Evolutionary conservation across 1,140 invertebrate genomes (phyloP).

Genomic region (Eupristina koningsbergeri): DNA sequence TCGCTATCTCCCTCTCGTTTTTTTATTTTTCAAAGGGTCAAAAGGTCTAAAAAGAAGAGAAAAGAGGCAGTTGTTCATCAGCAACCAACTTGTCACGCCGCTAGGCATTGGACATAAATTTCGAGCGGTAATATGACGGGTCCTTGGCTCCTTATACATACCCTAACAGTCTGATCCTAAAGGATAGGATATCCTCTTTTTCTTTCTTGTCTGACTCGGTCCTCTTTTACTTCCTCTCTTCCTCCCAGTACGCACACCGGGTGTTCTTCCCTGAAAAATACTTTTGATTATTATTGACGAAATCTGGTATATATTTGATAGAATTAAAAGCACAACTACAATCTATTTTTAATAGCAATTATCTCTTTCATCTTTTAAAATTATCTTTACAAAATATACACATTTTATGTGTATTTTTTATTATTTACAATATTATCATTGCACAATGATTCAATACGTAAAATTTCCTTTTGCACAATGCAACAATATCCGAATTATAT

Average conservation of each 20-base stretch:
- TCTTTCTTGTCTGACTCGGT: too few relatives aligned
- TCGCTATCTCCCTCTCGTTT: not conserved
- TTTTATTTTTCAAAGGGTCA: not conserved
- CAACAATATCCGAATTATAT: too few relatives aligned
- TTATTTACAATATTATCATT: too few relatives aligned
- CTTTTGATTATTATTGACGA: conserved; percentile 27
- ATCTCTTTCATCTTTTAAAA: not conserved
- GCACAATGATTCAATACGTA: too few relatives aligned
- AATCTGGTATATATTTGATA: not conserved
- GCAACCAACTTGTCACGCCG: conserved; percentile 73
- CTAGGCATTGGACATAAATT: conserved; percentile 74
- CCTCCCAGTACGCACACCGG: conserved; percentile 58
- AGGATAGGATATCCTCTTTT: not conserved
- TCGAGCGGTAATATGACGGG: conserved; percentile 72
- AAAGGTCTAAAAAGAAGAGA: conserved; percentile 47
- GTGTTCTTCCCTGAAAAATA: conserved; percentile 55
- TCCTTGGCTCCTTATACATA: conserved; percentile 65
- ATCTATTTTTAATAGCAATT: not conserved
- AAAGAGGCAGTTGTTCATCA: conserved; percentile 70
- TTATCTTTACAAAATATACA: not conserved
- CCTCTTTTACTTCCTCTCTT: not conserved
- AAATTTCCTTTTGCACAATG: too few relatives aligned
- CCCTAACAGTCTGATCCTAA: conserved; percentile 34
- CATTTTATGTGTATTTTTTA: too few relatives aligned
- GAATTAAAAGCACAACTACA: not conserved